phyloP scores from a whole-genome alignment of 1,140 invertebrate genomes.

The Aphelenchoides avenae region DNA sequence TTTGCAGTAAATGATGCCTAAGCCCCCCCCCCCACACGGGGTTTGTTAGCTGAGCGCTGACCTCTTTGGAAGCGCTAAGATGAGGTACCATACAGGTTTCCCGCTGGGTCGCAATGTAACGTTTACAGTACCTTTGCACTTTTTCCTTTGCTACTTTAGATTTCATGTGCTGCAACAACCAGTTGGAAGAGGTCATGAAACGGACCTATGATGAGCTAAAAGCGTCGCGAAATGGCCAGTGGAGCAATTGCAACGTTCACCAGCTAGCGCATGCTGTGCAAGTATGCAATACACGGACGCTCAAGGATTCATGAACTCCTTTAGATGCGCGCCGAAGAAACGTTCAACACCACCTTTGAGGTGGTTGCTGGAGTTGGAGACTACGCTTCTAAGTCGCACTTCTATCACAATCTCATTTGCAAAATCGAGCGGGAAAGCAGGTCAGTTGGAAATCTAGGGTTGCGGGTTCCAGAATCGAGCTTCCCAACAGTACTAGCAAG shows the following conservation, averaged over 20 bases:
- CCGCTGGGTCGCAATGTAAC: too few relatives aligned
- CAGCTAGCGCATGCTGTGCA: background rate
- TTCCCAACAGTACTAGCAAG: too few relatives aligned
- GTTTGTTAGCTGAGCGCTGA: too few relatives aligned
- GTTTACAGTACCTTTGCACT: too few relatives aligned
- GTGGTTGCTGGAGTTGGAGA: background rate
- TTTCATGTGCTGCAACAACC: background rate
- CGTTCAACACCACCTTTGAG: constrained; percentile 5
- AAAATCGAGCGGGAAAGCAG: background rate
- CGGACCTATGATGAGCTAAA: background rate
- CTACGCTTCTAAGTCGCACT: constrained; percentile 2
- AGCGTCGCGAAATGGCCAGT: background rate
- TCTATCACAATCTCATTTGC: background rate
- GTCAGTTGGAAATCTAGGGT: background rate
- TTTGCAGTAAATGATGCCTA: too few relatives aligned
- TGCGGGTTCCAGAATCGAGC: too few relatives aligned
- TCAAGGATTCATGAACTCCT: background rate
- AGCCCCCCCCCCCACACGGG: too few relatives aligned
- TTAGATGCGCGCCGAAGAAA: background rate
- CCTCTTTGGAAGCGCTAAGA: too few relatives aligned
- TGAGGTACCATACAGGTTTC: too few relatives aligned
- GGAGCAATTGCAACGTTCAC: constrained; percentile 17
- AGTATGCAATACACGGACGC: background rate
- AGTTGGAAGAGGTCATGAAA: background rate
- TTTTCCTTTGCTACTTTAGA: background rate